Base-by-base conservation (phyloP, 23 tunicate species). In the Corella eumyota region DNA sequence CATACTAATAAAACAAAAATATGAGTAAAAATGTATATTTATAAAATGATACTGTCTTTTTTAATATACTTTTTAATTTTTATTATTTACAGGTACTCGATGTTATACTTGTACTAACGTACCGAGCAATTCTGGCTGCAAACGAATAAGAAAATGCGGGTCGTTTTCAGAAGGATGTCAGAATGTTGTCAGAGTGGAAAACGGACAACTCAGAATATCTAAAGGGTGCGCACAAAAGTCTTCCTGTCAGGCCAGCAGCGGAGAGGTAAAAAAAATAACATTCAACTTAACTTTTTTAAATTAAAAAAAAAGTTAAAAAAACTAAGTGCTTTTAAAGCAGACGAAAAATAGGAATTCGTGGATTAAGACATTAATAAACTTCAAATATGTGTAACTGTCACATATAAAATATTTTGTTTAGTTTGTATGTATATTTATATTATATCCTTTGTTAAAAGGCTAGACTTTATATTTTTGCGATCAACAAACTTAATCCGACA, bases 131-230 rank as follows among this genome's bases (percentile, higher is more conserved):
- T 6, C 36, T 6, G 45, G 61, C 29, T 77, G 85, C 64, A 60
- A 34, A 36, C 30, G 45, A 0, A 4, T 36, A 19, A 38, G 32
- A 45, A 30, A 26, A 11, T 76, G 83, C 60, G 25, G 54, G 4
- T 31, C 60, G 34, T 73, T 67, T 17, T 34, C 67, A 3, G 9
- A 27, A 7, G 70, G 64, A 11, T 76, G 83, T 33, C 51, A 50
- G 6, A 77, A 77, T 32, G 69, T 40, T 0, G 72, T 77, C 31
- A 65, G 85, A 13, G n/a, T 77, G 2, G 74, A 77, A 69, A 77
- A 77, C 47, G 74, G 74, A 32, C 40, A 34, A 9, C 25, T 77
- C 4, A 58, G 58, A 21, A 77, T 77, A 32, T 31, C 82, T 5
- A 76, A 76, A 76, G 56, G 63, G 32, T 76, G 82, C 60, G 62